Conservation (phyloP, 2,888 invertebrate species). For the Aproaerema taeniolella region DNA sequence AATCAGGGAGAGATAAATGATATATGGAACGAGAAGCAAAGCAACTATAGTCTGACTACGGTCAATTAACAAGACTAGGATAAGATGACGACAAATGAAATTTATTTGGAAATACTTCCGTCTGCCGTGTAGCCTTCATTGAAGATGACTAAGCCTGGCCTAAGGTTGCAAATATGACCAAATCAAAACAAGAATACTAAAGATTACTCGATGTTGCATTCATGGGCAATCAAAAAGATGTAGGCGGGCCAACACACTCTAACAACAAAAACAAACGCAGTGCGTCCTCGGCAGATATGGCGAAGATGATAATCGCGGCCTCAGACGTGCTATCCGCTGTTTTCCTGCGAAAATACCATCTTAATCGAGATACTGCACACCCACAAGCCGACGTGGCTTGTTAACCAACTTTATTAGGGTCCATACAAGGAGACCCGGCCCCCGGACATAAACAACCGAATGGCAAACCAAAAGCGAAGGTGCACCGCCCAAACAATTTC, state of each 20-base stretch:
- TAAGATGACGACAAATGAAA: no score
- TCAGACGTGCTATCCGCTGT: constrained; percentile 52
- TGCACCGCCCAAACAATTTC: constrained; percentile 32
- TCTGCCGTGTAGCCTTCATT: no score
- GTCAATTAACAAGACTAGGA: no score
- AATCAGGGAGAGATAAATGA: no score
- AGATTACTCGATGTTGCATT: no score
- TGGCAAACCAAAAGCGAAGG: constrained; percentile 37
- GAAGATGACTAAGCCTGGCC: no score
- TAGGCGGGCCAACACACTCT: constrained; percentile 8
- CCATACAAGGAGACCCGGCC: constrained; percentile 46
- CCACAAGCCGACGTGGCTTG: constrained; percentile 58
- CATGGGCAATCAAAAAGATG: no score
- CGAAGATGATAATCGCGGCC: constrained; percentile 45
- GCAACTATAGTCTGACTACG: no score
- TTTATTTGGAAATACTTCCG: no score
- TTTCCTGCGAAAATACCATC: constrained; percentile 42
- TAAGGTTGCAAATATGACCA: no score
- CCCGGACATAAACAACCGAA: constrained; percentile 44
- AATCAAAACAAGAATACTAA: no score
- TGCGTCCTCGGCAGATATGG: constrained; percentile 32
- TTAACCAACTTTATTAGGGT: constrained; percentile 43
- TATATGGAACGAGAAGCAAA: no score
- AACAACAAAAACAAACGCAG: constrained; percentile 32
- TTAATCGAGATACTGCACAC: constrained; percentile 47